These are phyloP conservation scores for Diadegma fenestrale DNA, from an alignment of 2,888 invertebrate species.

Conservation along the genomic window DNA sequence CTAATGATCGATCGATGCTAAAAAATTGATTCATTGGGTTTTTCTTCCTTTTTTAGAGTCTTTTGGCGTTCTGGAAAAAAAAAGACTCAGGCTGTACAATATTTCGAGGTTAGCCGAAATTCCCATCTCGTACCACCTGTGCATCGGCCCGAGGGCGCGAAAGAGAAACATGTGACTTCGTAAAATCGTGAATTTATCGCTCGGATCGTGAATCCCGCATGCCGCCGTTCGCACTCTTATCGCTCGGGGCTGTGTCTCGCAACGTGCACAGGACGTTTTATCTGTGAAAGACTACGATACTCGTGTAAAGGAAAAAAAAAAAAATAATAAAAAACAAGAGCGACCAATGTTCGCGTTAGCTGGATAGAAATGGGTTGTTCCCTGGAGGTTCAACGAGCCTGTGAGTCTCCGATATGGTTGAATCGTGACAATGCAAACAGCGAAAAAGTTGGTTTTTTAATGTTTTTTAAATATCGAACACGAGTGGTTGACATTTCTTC, in stretches of 20 bases:
- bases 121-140: constrained; percentile 8
- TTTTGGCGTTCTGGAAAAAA: not conserved
- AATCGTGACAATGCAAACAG: not conserved
- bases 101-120: constrained; percentile 13
- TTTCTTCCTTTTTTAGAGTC: not conserved
- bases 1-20: no score
- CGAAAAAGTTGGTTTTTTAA: not conserved
- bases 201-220: constrained; percentile 63
- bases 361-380: constrained; percentile 22
- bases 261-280: constrained; percentile 65
- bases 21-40: not conserved
- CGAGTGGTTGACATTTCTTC: not conserved
- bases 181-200: constrained; percentile 74
- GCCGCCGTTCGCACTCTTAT: constrained; percentile 33
- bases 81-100: constrained; percentile 3
- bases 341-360: constrained; percentile 27
- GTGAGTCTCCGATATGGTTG: constrained; percentile 4
- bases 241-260: constrained; percentile 40
- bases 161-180: constrained; percentile 67
- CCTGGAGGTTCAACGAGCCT: constrained; percentile 18
- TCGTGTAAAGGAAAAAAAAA: not conserved
- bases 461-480: constrained; percentile 5
- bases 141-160: constrained; percentile 16
- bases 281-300: constrained; percentile 20
- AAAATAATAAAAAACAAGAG: constrained; percentile 10